Evolutionary conservation across 2,888 invertebrate species (phyloP).

Genomic region (Thecocarcelia acutangulata): DNA sequence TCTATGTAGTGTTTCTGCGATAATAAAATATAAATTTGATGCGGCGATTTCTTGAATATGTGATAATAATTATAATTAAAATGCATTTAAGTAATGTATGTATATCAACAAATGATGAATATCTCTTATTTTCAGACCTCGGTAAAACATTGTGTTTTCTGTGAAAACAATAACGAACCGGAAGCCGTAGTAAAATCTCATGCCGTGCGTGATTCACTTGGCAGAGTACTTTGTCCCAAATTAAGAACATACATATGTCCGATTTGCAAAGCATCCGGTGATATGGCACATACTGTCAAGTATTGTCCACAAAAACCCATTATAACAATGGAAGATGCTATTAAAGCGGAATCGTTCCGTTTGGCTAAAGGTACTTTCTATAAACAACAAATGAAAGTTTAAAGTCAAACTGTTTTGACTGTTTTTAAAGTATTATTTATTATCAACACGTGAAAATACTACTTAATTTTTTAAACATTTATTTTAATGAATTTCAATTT

Average conservation of each 20-base stretch:
- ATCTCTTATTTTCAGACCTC: conserved; percentile 53
- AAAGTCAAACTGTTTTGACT: conserved; percentile 62
- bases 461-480: too few relatives aligned
- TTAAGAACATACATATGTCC: conserved; percentile 87
- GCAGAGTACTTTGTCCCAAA: conserved; percentile 87
- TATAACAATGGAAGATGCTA: conserved; percentile 80
- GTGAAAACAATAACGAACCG: conserved; percentile 89
- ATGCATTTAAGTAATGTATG: too few relatives aligned
- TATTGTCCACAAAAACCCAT: conserved; percentile 86
- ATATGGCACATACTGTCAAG: conserved; percentile 88
- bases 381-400: conserved; percentile 79
- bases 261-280: conserved; percentile 86
- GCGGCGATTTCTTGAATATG: too few relatives aligned
- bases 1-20: too few relatives aligned
- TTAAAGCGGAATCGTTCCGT: conserved; percentile 78
- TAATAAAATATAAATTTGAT: too few relatives aligned
- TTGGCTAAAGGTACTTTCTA: conserved; percentile 76
- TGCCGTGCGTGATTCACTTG: conserved; percentile 84
- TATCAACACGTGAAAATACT: too few relatives aligned
- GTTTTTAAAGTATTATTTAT: background rate
- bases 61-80: background rate
- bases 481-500: conserved; percentile 53
- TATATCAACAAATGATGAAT: background rate
- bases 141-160: conserved; percentile 85
- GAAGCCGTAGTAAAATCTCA: conserved; percentile 85